These are phyloP conservation scores for Natrix natrix DNA, from an alignment of 2,797 vertebrate species.

Conservation along the genomic window DNA sequence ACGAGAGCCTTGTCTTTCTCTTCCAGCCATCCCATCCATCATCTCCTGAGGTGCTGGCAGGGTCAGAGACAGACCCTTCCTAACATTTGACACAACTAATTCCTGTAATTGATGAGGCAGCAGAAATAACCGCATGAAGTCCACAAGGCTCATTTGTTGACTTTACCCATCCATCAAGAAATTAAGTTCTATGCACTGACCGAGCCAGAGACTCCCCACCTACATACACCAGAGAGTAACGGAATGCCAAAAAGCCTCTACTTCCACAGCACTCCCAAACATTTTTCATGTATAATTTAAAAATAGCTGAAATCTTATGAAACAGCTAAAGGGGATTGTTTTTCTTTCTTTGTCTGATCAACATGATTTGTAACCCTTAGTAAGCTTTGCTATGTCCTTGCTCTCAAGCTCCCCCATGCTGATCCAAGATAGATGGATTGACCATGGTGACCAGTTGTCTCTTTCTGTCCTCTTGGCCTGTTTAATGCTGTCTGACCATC, in stretches of 20 bases:
- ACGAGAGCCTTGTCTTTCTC: not conserved
- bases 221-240: accelerated
- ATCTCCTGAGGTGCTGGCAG: not conserved
- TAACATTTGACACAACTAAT: not conserved
- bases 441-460: not conserved
- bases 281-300: not conserved
- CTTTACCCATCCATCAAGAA: constrained; percentile 3
- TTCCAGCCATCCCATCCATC: not conserved
- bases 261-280: not conserved
- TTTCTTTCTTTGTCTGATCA: not conserved
- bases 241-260: not conserved
- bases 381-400: not conserved
- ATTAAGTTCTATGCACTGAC: not conserved
- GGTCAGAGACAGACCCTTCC: constrained; percentile 7
- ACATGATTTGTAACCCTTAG: not conserved
- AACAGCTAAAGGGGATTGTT: not conserved
- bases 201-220: not conserved
- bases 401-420: not conserved
- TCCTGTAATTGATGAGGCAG: not conserved
- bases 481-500: not conserved
- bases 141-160: not conserved
- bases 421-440: not conserved
- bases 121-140: not conserved
- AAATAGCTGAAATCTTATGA: not conserved
- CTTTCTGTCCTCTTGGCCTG: not conserved